Percentiles rank a stretch among this genome's conserved stretches.
Evolutionary conservation across 2,113 vertebrate species (phyloP).

Genomic region (Ovibos moschatus): DNA sequence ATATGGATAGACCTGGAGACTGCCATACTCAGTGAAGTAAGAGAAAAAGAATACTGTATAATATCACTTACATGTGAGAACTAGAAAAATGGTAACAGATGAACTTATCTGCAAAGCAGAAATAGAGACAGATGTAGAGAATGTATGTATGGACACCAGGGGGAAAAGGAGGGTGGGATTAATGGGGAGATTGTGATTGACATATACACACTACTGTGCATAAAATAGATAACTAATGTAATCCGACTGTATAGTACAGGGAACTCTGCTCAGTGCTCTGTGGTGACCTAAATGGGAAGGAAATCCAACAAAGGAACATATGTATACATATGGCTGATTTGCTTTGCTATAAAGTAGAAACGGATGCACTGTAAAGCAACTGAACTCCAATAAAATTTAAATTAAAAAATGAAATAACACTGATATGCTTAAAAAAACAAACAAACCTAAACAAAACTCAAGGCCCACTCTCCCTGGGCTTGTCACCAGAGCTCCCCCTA

Average conservation of each 20-base stretch:
- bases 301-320: not conserved
- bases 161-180: not conserved
- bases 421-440: not conserved
- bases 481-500: not conserved
- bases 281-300: not conserved
- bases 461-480: not conserved
- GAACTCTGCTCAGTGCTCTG: not conserved
- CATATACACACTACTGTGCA: too few relatives aligned
- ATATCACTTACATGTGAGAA: not conserved
- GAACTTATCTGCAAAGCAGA: not conserved
- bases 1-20: not conserved
- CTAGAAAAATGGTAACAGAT: not conserved
- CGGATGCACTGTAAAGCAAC: not conserved
- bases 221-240: not conserved
- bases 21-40: not conserved
- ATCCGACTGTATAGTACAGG: not conserved
- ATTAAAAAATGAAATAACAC: not conserved
- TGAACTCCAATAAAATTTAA: not conserved
- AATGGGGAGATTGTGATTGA: accelerated
- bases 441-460: not conserved
- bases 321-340: not conserved
- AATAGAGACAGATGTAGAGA: not conserved
- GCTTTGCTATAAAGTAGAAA: not conserved
- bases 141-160: not conserved
- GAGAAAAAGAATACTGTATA: not conserved